Base-by-base conservation (phyloP, 2,888 invertebrate genomes). In the Ryuthela nishihirai region DNA sequence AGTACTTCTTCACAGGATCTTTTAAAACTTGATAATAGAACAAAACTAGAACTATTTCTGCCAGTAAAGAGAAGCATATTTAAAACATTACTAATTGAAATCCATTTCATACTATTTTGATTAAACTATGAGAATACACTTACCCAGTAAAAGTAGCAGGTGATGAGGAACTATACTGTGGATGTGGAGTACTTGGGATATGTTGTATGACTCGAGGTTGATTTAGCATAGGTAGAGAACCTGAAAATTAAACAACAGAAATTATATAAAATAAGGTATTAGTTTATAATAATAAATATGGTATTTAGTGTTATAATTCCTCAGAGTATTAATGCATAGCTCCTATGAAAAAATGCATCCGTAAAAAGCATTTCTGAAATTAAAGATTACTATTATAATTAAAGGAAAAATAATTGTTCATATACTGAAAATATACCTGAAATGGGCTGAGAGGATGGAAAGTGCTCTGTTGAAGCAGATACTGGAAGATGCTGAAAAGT, bases 121-220 rank as follows among this genome's bases (percentile, higher is more conserved):
- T 1, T 29, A 12, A 10, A 9, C 23, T 1, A 40, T 23, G 23
- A 9, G 20, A 20, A 12, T n/a, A n/a, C 2, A 35, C 4, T 53
- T 53, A 53, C 53, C 40, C 40, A 24, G 44, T 32, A 53, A 39
- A 46, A 41, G 54, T 47, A 40, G 32, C 44, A 4, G 24, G 45
- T 29, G 45, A 46, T 15, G 50, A 35, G 7, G 20, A 32, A 12
- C 26, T 50, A 50, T 56, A 56, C 20, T 45, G 45, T 38, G 50
- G 20, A 41, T 50, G 54, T 20, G 35, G 38, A 15, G 25, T 24
- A 32, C 17, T 26, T 40, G n/a, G n/a, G n/a, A 20, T 40, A 15
- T 24, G 18, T 35, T 50, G 56, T 12, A 50, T 24, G 23, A 46
- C 40, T n/a, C 35, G 21, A 17, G 56, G 45, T 12, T 43, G 56